A percentile compares a stretch with the other conserved stretches of the same genome.
These are phyloP conservation scores for Pimephales promelas DNA, from an alignment of 2,113 vertebrate genomes.

Conservation along the genomic window DNA sequence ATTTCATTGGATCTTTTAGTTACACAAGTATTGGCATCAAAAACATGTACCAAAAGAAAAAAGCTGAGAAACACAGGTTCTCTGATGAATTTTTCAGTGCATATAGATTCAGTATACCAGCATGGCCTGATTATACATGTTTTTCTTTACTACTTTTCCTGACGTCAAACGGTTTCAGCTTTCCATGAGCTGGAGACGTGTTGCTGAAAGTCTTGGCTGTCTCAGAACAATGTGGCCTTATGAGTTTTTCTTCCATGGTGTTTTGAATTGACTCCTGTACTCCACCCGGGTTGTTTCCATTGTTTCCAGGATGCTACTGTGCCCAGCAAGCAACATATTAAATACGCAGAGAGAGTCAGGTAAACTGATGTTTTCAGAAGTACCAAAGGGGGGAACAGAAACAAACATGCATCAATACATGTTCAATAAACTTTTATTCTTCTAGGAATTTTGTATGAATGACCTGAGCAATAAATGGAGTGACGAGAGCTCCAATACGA, in stretches of 20 bases:
- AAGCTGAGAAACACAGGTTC: background rate
- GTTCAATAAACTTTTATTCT: background rate
- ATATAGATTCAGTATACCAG: background rate
- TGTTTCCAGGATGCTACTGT: slow-evolving; percentile 89
- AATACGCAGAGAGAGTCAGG: slow-evolving; percentile 91
- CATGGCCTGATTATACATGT: background rate
- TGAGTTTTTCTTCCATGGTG: background rate
- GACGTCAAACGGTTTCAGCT: background rate
- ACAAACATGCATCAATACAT: background rate
- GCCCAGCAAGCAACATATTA: slow-evolving; percentile 89
- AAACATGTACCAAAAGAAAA: background rate
- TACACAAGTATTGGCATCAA: background rate
- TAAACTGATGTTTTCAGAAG: slow-evolving; percentile 96
- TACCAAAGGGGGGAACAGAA: slow-evolving; percentile 77
- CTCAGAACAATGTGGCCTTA: background rate
- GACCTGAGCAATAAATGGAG: slow-evolving; percentile 97
- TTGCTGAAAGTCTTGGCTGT: background rate
- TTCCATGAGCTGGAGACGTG: background rate
- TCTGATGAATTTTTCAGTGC: background rate
- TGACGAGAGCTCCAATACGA: slow-evolving; percentile 94
- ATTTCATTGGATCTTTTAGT: too few relatives aligned
- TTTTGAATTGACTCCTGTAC: slow-evolving; percentile 84
- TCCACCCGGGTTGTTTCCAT: slow-evolving; percentile 93
- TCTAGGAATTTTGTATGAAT: background rate
- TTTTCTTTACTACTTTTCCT: background rate